Conservation (phyloP, 2,888 invertebrate genomes). For the Synergus laeviventris region DNA sequence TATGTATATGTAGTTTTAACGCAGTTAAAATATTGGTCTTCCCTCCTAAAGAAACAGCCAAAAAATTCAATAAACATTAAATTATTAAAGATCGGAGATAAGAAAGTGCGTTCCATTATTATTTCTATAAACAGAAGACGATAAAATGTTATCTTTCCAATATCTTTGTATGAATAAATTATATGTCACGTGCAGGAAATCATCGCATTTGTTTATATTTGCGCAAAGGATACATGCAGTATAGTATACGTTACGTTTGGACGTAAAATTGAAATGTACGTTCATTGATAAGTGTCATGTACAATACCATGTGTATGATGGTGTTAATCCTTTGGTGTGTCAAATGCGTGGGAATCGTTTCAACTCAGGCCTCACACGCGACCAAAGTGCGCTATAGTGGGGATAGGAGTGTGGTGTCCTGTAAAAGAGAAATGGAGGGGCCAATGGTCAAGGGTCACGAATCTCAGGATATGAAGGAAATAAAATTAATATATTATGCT, state of each 20-base stretch:
- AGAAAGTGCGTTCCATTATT: neutral
- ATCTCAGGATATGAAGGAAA: neutral
- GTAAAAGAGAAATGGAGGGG: neutral
- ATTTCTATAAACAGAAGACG: slow-evolving; percentile 1
- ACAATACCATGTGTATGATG: neutral
- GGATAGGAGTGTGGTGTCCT: slow-evolving; percentile 17
- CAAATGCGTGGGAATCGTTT: slow-evolving; percentile 53
- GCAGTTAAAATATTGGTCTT: neutral
- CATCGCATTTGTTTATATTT: slow-evolving; percentile 23
- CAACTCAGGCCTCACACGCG: slow-evolving; percentile 54
- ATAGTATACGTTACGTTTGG: neutral
- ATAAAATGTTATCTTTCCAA: slow-evolving; percentile 14
- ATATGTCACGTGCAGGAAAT: slow-evolving; percentile 23
- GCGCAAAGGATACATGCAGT: neutral
- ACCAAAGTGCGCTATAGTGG: slow-evolving; percentile 27
- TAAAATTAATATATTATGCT: too few species aligned
- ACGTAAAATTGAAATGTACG: neutral
- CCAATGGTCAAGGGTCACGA: slow-evolving; percentile 1
- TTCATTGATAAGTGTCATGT: slow-evolving; percentile 1
- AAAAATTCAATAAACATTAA: neutral
- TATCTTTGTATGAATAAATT: slow-evolving; percentile 11
- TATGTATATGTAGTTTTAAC: neutral
- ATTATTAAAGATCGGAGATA: neutral
- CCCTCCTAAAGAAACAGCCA: neutral
- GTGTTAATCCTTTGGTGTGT: slow-evolving; percentile 41